Evolutionary conservation across 2,797 vertebrate genomes (phyloP).

Genomic region (Phoxinus dragarum): DNA sequence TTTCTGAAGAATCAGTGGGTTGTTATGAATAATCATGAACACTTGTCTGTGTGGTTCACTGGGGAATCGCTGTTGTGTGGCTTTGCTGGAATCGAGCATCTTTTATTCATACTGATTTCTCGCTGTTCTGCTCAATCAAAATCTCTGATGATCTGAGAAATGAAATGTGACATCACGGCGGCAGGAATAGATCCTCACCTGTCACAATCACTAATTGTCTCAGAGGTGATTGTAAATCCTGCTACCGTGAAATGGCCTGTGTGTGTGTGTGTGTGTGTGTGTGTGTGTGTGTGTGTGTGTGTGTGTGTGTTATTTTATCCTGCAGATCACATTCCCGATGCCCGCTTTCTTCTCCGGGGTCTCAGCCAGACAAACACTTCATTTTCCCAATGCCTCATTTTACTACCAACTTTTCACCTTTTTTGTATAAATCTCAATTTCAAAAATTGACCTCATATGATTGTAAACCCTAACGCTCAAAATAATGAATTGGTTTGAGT

Average conservation of each 20-base stretch:
- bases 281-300: constrained; percentile 12
- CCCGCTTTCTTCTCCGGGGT: constrained; percentile 5
- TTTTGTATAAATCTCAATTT: no score
- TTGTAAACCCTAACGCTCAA: no score
- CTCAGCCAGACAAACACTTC: constrained; percentile 37
- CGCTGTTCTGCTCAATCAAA: constrained; percentile 43
- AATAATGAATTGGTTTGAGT: no score
- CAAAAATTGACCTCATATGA: no score
- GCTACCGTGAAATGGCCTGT: constrained; percentile 40
- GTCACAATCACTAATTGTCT: constrained; percentile 52
- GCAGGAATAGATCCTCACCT: constrained; percentile 35
- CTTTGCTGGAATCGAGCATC: constrained; percentile 18
- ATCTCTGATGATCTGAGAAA: constrained; percentile 48
- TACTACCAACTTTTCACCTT: background rate
- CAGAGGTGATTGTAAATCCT: constrained; percentile 46
- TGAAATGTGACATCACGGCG: constrained; percentile 44
- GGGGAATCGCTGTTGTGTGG: constrained; percentile 1
- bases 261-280: no score
- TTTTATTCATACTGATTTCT: constrained; percentile 35
- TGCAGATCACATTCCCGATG: constrained; percentile 11
- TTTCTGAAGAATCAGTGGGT: background rate
- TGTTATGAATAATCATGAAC: background rate
- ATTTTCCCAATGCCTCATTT: constrained; percentile 15
- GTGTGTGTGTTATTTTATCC: constrained; percentile 20
- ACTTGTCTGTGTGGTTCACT: background rate